These are phyloP conservation scores for Mesembrinibis cayennensis DNA, from an alignment of 2,113 vertebrate species.

Conservation along the genomic window DNA sequence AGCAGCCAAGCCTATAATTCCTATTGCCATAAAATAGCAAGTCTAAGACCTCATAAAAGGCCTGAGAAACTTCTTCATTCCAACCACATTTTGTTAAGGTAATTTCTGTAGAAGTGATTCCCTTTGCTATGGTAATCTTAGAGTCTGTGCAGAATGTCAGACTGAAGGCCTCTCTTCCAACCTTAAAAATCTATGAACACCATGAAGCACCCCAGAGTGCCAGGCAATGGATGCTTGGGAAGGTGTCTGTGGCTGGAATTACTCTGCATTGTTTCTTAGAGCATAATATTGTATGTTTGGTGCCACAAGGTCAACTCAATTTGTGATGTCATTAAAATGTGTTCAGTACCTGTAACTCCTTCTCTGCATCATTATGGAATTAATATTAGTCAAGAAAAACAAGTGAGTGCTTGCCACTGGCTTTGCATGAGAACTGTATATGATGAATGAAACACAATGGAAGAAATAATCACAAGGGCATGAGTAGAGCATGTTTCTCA, in stretches of 20 bases:
- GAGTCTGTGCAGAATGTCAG: background rate
- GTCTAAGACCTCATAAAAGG: background rate
- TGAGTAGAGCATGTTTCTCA: background rate
- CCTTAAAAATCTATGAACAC: background rate
- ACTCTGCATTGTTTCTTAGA: background rate
- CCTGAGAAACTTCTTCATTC: background rate
- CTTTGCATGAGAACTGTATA: background rate
- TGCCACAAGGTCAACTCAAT: background rate
- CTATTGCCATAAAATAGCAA: background rate
- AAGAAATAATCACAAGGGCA: background rate
- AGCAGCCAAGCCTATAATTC: background rate
- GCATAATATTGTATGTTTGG: background rate
- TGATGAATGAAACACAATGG: background rate
- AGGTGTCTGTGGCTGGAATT: background rate
- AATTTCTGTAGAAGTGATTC: background rate
- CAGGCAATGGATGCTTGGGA: background rate
- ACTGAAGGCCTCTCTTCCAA: background rate
- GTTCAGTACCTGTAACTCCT: background rate
- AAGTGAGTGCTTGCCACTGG: background rate
- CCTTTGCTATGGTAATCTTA: background rate
- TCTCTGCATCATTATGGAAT: background rate
- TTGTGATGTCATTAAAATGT: background rate
- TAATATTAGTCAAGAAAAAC: background rate
- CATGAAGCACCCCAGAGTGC: background rate
- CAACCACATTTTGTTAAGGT: background rate